Evolutionary conservation across 1,140 invertebrate genomes (phyloP).

Genomic region (Oncopeltus fasciatus): DNA sequence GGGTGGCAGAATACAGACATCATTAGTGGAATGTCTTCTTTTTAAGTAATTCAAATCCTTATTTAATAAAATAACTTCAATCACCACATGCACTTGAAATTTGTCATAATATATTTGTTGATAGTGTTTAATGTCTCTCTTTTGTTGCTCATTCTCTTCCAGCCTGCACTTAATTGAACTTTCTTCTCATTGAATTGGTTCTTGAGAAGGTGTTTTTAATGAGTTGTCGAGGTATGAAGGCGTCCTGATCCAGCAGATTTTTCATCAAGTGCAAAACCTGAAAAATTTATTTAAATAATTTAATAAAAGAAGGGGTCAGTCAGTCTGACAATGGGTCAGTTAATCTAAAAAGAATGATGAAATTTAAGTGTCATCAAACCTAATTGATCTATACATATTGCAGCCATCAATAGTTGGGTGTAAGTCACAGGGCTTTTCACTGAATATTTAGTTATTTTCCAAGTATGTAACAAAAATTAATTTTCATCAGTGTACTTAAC

Average conservation of each 20-base stretch:
- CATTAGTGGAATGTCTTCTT: background rate
- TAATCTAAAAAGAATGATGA: no score
- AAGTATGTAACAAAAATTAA: no score
- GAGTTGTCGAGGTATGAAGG: background rate
- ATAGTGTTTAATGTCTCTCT: background rate
- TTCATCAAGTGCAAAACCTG: constrained; percentile 8
- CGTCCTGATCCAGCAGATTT: constrained; percentile 3
- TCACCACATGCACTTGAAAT: constrained; percentile 8
- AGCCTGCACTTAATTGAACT: background rate
- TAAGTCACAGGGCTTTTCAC: no score
- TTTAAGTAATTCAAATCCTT: background rate
- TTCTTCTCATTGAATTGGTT: background rate
- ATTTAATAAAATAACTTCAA: background rate
- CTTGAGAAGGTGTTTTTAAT: background rate
- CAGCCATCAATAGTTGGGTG: no score
- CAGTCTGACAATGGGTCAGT: no score
- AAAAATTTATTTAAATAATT: no score
- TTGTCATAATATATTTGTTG: background rate
- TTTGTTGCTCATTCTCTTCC: constrained; percentile 4
- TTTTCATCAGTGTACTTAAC: no score
- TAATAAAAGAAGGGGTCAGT: no score
- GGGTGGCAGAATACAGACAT: no score
- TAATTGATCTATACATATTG: no score
- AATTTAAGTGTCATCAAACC: no score
- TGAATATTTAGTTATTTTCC: no score